These are phyloP conservation scores for Tipula helvola DNA, from an alignment of 2,888 invertebrate species.

Conservation along the genomic window DNA sequence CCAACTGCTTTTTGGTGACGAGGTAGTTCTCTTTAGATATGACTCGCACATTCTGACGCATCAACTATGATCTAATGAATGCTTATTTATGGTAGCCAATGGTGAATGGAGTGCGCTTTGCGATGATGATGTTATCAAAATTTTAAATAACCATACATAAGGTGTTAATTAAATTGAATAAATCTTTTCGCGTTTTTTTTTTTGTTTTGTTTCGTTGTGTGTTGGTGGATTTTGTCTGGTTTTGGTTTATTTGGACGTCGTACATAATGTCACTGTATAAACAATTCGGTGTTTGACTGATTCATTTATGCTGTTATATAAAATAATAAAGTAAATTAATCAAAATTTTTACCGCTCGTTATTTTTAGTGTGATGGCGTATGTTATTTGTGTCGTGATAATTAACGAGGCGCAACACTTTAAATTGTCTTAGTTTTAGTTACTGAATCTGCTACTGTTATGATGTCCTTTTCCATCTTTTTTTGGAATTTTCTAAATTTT, in stretches of 20 bases:
- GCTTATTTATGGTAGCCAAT: background rate
- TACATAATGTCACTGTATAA: background rate
- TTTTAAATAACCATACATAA: background rate
- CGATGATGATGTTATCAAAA: background rate
- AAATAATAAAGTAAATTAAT: background rate
- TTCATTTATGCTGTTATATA: background rate
- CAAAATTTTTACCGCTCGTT: background rate
- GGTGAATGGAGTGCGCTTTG: background rate
- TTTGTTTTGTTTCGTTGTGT: background rate
- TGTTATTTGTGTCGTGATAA: background rate
- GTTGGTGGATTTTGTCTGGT: background rate
- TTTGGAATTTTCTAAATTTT: no score
- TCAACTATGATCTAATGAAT: background rate
- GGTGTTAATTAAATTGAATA: background rate
- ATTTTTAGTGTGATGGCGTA: background rate
- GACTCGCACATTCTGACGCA: background rate
- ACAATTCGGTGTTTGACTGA: background rate
- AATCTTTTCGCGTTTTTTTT: background rate
- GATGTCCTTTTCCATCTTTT: background rate
- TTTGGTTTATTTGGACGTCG: background rate
- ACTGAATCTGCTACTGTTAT: no score
- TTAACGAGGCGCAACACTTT: background rate
- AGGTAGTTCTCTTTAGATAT: background rate
- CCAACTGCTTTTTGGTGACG: background rate
- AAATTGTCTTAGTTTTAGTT: no score